Evolutionary conservation across 2,797 vertebrate species (phyloP), one percentile per base, ranked within the genome.

Genomic region (Agapornis canus): DNA sequence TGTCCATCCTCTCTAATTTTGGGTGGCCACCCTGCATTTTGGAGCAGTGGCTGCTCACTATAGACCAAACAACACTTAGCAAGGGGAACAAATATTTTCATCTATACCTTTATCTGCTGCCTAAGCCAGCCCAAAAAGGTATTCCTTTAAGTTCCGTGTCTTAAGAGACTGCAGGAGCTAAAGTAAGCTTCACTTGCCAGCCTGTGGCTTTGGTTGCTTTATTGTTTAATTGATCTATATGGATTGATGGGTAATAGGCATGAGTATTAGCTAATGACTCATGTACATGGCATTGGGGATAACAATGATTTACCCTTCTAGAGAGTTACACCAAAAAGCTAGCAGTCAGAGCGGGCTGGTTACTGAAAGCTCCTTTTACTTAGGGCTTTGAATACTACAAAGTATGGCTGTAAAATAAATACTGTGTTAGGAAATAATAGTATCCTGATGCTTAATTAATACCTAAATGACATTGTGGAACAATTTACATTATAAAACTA

Each of bases 61-160:
- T 27, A 39, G 60, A 40, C 5, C 0, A 0, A 60, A 35, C 4
- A 2, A 2, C 42, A 12, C 16, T 49, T 11, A 6, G 17, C 0
- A 0, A 66, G 56, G 21, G 17, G 11, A 31, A n/a, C 23, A 6
- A 31, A 9, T 35, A 7, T 65, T 68, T 79, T 79, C 43, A 76
- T 14, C 43, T 57, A 4, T 56, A 39, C 21, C 29, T 87, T 49
- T 31, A 27, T 52, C 66, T 83, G 31, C 72, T 82, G 66, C 52
- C 57, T 60, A 51, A 31, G 22, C 17, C 43, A 73, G 54, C 4
- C 23, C n/a, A 12, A 66, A 63, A 82, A 60, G 15, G 6, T 47
- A 21, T 66, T 82, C 70, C 22, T 60, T 51, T 54, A 79, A 81
- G 15, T 14, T 78, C 39, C 1, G 0, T 32, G 39, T 78, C 51